These are phyloP conservation scores for Coreoperca whiteheadi DNA, from an alignment of 2,113 vertebrate genomes.

Conservation along the genomic window DNA sequence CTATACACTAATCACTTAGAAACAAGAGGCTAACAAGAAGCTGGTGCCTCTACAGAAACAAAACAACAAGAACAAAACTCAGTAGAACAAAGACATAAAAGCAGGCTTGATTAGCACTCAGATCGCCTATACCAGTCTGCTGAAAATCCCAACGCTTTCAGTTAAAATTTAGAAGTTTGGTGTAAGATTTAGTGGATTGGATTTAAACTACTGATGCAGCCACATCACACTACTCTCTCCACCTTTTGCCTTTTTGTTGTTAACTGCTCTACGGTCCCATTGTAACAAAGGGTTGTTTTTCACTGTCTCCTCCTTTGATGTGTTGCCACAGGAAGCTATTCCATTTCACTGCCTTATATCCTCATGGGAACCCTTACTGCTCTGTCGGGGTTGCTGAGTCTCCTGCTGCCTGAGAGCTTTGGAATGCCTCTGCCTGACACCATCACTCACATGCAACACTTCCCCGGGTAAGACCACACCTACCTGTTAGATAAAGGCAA, in stretches of 20 bases:
- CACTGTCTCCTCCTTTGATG: slow-evolving; percentile 25
- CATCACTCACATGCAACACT: slow-evolving; percentile 88
- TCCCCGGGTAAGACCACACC: slow-evolving; percentile 85
- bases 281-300: slow-evolving; percentile 31
- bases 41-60: slow-evolving; percentile 11
- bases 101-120: slow-evolving; percentile 34
- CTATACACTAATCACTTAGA: neutral
- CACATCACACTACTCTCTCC: neutral
- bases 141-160: neutral
- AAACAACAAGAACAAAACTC: slow-evolving; percentile 15
- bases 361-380: slow-evolving; percentile 90
- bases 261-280: neutral
- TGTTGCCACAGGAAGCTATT: slow-evolving; percentile 85
- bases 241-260: slow-evolving; percentile 25
- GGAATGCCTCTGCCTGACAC: slow-evolving; percentile 89
- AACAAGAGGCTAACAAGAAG: neutral
- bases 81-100: slow-evolving; percentile 8
- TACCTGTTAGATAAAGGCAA: neutral
- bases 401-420: slow-evolving; percentile 91
- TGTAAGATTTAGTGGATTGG: slow-evolving; percentile 1
- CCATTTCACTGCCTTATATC: slow-evolving; percentile 88
- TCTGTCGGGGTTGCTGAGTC: slow-evolving; percentile 88
- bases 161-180: slow-evolving; percentile 9
- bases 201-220: neutral
- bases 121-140: neutral